A percentile compares a stretch with the other conserved stretches of the same genome.
Conservation (phyloP, 1,140 invertebrate genomes). For the Procambarus virginalis region DNA sequence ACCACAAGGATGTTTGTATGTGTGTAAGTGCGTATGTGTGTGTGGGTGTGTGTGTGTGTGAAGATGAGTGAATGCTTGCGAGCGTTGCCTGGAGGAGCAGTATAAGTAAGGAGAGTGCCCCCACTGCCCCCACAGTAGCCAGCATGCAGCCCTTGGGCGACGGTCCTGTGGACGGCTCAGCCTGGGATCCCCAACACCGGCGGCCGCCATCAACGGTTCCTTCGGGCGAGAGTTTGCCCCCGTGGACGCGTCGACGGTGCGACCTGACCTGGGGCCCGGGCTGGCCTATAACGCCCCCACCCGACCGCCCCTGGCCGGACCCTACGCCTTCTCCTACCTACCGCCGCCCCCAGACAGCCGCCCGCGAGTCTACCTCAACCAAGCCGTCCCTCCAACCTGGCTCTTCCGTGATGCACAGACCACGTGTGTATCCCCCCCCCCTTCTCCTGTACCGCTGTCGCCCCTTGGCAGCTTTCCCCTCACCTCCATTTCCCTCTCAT, state of each 20-base stretch:
- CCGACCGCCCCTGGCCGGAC: conserved; percentile 87
- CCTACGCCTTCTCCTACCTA: conserved; percentile 91
- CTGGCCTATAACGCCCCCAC: conserved; percentile 78
- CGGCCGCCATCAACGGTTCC: conserved; percentile 62
- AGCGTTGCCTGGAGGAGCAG: not conserved
- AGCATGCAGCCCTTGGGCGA: conserved; percentile 23
- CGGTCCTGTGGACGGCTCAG: conserved; percentile 47
- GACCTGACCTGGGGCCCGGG: conserved; percentile 78
- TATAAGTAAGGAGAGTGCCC: not conserved
- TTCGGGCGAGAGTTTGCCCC: conserved; percentile 61
- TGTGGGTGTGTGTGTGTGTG: not conserved
- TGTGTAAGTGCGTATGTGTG: not conserved
- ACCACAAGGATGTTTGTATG: too few relatives aligned
- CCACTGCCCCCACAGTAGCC: conserved; percentile 24
- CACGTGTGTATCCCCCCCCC: conserved; percentile 48
- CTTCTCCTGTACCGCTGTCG: not conserved
- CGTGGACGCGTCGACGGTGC: conserved; percentile 72
- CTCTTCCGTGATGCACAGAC: conserved; percentile 87
- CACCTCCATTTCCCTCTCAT: too few relatives aligned
- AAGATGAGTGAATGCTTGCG: not conserved
- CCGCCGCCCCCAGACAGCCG: conserved; percentile 83
- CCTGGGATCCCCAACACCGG: conserved; percentile 33
- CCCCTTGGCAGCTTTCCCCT: not conserved
- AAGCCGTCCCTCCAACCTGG: conserved; percentile 86
- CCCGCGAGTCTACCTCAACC: conserved; percentile 85